Evolutionary conservation across 2,797 vertebrate species (phyloP), one percentile per base, ranked within the genome.

Genomic region (Gymnothorax reevesii): DNA sequence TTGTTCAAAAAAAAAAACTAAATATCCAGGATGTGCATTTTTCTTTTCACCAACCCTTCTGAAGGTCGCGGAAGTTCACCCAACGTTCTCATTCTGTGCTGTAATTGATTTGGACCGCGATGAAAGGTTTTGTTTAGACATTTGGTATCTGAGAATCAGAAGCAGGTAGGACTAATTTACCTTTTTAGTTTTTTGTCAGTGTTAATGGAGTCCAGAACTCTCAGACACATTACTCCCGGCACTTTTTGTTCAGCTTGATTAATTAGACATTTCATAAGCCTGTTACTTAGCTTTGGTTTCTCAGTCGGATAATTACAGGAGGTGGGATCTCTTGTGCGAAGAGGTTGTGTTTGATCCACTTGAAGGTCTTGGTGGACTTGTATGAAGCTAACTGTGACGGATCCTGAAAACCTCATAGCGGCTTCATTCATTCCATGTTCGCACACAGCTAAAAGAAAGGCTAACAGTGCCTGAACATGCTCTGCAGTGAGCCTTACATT

Each of bases 101-200:
- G 20, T 80, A 80, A 80, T 80, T 80, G 77, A 77, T 77, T 77
- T 77, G 73, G 73, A 80, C 55, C 77, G 55, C 17, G 77, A 80
- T 80, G 52, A 80, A 80, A 80, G 49, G 77, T 80, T 42, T 80
- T 80, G 77, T 54, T 55, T 33, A 42, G 77, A 55, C 52, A 55
- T 55, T 55, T 54, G 52, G 77, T 80, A 80, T 49, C 77, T 55
- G 9, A 22, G 52, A 80, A 20, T 80, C 77, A 80, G 77, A 52
- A 80, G 54, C 80, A 57, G 80, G 80, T 57, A 55, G 57, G 25
- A 10, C 54, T 83, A 83, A 83, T 59, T 83, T 83, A 83, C 17
- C 80, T 83, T 59, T 25, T 83, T 57, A 27, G 7, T 82, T 82
- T 57, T 10, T 12, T 17, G 22, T 27, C 27, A 22, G 80, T 27